A percentile compares a stretch with the other conserved stretches of the same genome.
Evolutionary conservation across 2,797 vertebrate species (phyloP).

Genomic region (Busarellus nigricollis): DNA sequence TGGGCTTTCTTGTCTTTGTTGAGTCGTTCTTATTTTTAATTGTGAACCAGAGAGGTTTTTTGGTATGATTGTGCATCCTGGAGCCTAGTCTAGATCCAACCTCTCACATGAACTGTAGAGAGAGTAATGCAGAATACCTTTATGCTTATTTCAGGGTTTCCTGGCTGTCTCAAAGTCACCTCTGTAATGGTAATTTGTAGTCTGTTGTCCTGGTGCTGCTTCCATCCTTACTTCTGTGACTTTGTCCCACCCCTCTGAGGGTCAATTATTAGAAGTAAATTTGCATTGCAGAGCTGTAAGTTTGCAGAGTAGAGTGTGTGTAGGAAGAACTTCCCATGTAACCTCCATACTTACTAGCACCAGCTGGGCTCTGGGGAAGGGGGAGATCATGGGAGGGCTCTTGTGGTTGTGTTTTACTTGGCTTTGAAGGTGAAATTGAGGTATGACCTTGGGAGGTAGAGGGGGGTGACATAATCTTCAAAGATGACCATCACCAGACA

Average conservation of each 20-base stretch:
- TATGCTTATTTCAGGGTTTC: accelerated
- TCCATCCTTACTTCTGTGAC: neutral
- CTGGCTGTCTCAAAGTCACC: accelerated
- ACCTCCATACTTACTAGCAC: accelerated
- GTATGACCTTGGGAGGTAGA: too few species aligned
- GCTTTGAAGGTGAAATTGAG: neutral
- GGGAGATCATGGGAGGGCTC: accelerated
- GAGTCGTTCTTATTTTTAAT: neutral
- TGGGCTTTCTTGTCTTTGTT: accelerated
- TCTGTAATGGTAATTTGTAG: neutral
- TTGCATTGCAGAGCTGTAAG: neutral
- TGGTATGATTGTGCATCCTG: neutral
- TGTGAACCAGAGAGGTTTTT: neutral
- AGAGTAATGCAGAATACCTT: accelerated
- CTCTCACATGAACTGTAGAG: neutral
- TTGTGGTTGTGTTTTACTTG: neutral
- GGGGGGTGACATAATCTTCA: accelerated
- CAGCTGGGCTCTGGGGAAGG: neutral
- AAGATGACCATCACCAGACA: accelerated
- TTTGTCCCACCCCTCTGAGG: accelerated
- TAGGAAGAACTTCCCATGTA: accelerated
- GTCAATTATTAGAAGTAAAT: neutral
- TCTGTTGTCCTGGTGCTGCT: neutral
- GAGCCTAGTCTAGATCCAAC: neutral
- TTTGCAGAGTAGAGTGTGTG: accelerated